Evolutionary conservation across 2,888 invertebrate species (phyloP), one percentile per base, ranked within the genome.

Genomic region (Leistus spinibarbis): DNA sequence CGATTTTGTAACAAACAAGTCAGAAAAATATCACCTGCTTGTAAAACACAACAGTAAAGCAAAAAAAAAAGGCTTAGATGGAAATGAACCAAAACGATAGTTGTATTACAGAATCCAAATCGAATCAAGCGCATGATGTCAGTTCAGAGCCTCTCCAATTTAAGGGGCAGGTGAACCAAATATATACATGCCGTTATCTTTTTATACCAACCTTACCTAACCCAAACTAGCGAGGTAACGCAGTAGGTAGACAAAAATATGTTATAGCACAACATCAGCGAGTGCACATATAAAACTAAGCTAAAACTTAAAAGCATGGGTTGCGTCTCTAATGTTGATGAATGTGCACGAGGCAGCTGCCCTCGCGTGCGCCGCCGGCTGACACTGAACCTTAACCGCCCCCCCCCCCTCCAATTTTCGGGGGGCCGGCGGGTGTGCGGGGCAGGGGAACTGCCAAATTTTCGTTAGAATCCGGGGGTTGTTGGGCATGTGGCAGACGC

Each of bases 301-400:
- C 40, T 40, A 40, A 40, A 40, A 40, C 40, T 13, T 40, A 40
- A 40, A 40, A 40, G 40, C 60, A 60, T 60, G 60, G 19, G 60
- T 60, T 19, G 20, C 60, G 20, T 60, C 60, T 60, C 60, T 60
- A 60, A 60, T 60, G 60, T 60, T 60, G 60, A 60, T 60, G 22
- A 60, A 60, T 60, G 60, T 60, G 17, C 16, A 60, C 60, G 60
- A 60, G 60, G 76, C 76, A 73, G 77, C 77, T 78, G 79, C 77
- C 79, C 77, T 82, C 79, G 78, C 78, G 76, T 76, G 76, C 79
- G 79, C 77, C 80, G 79, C 76, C 80, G 79, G 79, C 80, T 77
- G 78, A 77, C 78, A 74, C 69, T 60, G 76, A 65, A 75, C 76
- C 71, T 72, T 74, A 74, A 73, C 70, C 77, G 76, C 69, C 57